Evolutionary conservation across 2,113 vertebrate genomes (phyloP).

Genomic region (Microtus oregoni): DNA sequence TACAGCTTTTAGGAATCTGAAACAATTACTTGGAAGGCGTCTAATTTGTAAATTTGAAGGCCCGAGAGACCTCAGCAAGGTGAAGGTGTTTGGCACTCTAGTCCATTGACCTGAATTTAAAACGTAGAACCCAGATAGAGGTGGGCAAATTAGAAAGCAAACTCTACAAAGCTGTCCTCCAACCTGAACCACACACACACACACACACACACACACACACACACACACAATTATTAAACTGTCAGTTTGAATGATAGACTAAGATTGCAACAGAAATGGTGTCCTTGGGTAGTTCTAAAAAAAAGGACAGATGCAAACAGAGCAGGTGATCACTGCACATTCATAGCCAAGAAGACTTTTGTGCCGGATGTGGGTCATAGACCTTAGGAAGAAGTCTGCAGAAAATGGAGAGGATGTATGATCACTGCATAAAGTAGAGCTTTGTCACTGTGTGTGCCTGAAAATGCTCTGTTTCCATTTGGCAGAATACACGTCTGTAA

Average conservation of each 20-base stretch:
- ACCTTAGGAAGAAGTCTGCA: not conserved
- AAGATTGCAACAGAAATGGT: slow-evolving; percentile 49
- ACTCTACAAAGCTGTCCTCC: not conserved
- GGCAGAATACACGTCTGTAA: not conserved
- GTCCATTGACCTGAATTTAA: not conserved
- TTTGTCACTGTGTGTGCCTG: slow-evolving; percentile 41
- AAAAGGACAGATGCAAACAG: slow-evolving; percentile 28
- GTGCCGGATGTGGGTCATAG: not conserved
- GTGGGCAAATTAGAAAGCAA: not conserved
- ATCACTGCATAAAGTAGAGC: not conserved
- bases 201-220: not conserved
- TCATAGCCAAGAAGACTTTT: not conserved
- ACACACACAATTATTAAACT: not conserved
- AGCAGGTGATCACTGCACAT: slow-evolving; percentile 8
- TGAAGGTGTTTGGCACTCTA: not conserved
- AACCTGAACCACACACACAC: not conserved
- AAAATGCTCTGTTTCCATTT: slow-evolving; percentile 39
- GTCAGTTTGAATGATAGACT: slow-evolving; percentile 36
- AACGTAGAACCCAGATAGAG: not conserved
- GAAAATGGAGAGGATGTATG: not conserved
- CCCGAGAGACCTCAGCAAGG: no score
- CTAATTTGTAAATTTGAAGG: slow-evolving; percentile 32
- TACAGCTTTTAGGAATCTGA: slow-evolving; percentile 44
- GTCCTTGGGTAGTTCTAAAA: slow-evolving; percentile 68
- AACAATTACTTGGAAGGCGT: slow-evolving; percentile 28